Base-by-base conservation (phyloP, 92 coral and sea anemone genomes). In the Parazoanthus swiftii region DNA sequence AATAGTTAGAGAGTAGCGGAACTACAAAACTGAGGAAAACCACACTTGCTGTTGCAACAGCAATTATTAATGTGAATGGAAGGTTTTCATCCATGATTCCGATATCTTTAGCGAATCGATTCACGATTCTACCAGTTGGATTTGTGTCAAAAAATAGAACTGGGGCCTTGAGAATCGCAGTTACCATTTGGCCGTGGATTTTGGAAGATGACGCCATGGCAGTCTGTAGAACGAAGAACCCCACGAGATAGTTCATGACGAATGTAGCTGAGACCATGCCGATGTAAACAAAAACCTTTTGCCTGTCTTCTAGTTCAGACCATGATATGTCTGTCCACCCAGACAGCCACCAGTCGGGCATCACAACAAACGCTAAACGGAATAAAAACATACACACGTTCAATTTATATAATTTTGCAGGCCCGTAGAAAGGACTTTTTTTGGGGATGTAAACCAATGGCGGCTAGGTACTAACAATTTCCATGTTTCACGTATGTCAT, bases 21-120 rank as follows among this genome's bases (percentile, higher is more conserved):
- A 73, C 77, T 36, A 73, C 7, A 4, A 73, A 73, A 35, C 77
- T 73, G 20, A 73, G 38, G 15, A 73, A 73, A 9, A 7, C 11
- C 43, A 73, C 0, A 73, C 14, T 35, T 38, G 42, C 42, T 8
- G 2, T 1, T 38, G 15, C 42, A 29, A 43, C 4, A 73, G 20
- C 11, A 18, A 11, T 73, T 21, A 73, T 38, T 14, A 38, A 73
- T 38, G 2, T 63, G 6, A 3, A 20, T 1, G 79, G 79, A 14
- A 75, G 48, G 13, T 7, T 36, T 38, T 75, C 79, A 18, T 75
- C 79, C 79, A 75, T 38, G n/a, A 36, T 20, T 75, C 79, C 79
- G 43, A 38, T 75, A 35, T 75, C 79, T 75, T 75, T 75, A 4
- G 79, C 26, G n/a, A 75, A 75, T 11, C 79, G 79, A 38, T 75